These are phyloP conservation scores for Myanophis thanlyinensis DNA, from an alignment of 2,113 vertebrate species.

Conservation along the genomic window DNA sequence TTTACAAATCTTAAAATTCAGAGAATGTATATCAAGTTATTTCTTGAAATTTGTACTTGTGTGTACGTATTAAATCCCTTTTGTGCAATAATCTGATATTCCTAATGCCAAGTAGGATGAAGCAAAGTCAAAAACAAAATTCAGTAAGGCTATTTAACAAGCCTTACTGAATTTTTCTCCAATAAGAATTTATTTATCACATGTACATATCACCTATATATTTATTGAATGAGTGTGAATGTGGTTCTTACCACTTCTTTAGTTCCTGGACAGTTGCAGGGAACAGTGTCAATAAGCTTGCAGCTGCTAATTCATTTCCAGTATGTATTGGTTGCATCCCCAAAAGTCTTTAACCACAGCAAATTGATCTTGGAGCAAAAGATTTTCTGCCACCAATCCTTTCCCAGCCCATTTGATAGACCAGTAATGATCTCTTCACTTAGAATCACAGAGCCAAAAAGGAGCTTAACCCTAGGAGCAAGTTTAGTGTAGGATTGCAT, in stretches of 20 bases:
- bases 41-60: not conserved
- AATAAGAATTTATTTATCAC: no score
- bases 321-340: not conserved
- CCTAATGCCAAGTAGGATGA: not conserved
- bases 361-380: not conserved
- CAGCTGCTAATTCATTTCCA: not conserved
- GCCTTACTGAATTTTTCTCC: no score
- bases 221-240: not conserved
- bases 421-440: not conserved
- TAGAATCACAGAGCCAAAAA: no score
- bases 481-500: no score
- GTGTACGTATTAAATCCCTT: not conserved
- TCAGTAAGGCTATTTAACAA: no score
- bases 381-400: not conserved
- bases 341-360: not conserved
- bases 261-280: not conserved
- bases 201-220: not conserved
- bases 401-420: not conserved
- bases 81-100: not conserved
- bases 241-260: not conserved
- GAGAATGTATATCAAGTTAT: not conserved
- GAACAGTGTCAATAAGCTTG: not conserved
- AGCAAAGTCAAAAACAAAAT: no score
- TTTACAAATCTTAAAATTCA: not conserved
- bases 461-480: no score